Evolutionary conservation across 2,113 vertebrate genomes (phyloP).

Genomic region (Callocephalon fimbriatum): DNA sequence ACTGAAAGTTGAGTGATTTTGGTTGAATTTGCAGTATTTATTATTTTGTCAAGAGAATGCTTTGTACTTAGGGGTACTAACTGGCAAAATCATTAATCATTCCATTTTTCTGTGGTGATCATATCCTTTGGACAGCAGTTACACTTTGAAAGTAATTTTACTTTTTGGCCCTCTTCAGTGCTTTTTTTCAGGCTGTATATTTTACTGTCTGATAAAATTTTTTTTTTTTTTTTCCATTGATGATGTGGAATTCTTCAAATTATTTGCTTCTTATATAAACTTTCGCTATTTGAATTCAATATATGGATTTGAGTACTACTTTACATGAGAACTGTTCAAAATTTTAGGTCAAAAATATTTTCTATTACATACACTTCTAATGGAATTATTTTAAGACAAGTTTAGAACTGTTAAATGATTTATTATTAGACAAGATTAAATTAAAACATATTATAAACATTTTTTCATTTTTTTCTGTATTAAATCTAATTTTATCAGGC

Average conservation of each 20-base stretch:
- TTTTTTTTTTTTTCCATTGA: neutral
- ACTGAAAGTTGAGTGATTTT: neutral
- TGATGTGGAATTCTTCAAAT: neutral
- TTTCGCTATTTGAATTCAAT: neutral
- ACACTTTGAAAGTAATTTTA: neutral
- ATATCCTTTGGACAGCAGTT: neutral
- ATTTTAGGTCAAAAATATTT: no score
- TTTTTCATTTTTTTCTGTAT: neutral
- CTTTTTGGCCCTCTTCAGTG: neutral
- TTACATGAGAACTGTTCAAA: neutral
- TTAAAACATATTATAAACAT: neutral
- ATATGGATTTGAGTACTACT: neutral
- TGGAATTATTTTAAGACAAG: neutral
- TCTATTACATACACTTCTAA: neutral
- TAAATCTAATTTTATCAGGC: slow-evolving; percentile 58
- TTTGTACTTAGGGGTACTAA: neutral
- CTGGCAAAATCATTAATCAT: neutral
- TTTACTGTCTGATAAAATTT: neutral
- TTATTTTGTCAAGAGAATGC: neutral
- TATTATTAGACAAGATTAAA: neutral
- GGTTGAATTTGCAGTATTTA: neutral
- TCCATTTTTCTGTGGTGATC: neutral
- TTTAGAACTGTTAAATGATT: neutral
- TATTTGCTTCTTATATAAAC: neutral
- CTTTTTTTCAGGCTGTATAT: neutral